Conservation (phyloP, 2,113 vertebrate species). For the Gadus macrocephalus region DNA sequence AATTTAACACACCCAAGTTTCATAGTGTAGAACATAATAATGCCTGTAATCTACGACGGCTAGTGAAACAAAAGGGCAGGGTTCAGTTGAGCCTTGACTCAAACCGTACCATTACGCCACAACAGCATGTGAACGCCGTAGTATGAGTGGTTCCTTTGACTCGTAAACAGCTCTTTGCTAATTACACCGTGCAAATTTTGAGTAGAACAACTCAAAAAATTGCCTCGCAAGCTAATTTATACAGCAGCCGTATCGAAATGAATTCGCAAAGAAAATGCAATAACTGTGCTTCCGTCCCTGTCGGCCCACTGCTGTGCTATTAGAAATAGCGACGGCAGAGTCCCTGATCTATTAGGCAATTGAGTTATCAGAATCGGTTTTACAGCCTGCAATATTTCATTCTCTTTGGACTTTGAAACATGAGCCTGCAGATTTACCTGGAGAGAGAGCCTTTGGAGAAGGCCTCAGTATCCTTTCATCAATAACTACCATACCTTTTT, state of each 20-base stretch:
- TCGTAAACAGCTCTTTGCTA: conserved; percentile 66
- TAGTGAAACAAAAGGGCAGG: conserved; percentile 13
- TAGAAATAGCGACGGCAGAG: conserved; percentile 68
- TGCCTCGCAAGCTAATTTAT: conserved; percentile 70
- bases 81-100: conserved; percentile 45
- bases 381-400: conserved; percentile 63
- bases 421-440: conserved; percentile 64
- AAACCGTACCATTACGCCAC: conserved; percentile 42
- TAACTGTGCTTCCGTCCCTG: conserved; percentile 34
- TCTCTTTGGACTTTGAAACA: conserved; percentile 55
- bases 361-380: conserved; percentile 64
- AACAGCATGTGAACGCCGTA: conserved; percentile 30
- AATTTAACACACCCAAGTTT: conserved; percentile 15
- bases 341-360: conserved; percentile 68
- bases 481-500: too few relatives aligned
- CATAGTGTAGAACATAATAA: conserved; percentile 20
- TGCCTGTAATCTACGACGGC: conserved; percentile 22
- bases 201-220: conserved; percentile 66
- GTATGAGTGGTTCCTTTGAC: conserved; percentile 52
- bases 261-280: conserved; percentile 45
- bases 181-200: conserved; percentile 70
- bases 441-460: conserved; percentile 39
- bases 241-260: conserved; percentile 63
- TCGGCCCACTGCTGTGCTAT: conserved; percentile 51
- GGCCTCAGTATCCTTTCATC: conserved; percentile 33